Percentiles rank a stretch among this genome's conserved stretches.
Conservation (phyloP, 2,888 invertebrate species). For the Thereva nobilitata region DNA sequence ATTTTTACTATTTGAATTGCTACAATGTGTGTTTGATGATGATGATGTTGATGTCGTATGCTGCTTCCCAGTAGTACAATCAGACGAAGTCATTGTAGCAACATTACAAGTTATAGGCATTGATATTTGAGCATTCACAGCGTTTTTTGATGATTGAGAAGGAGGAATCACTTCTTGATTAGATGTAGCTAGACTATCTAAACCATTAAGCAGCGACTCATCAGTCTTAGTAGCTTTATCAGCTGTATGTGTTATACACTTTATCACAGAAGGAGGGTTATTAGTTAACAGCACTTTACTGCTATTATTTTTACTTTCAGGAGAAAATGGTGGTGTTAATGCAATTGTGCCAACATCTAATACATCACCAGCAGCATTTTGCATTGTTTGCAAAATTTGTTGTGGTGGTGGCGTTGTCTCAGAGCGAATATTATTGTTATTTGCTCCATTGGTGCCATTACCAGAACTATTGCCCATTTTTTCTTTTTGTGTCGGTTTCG, state of each 20-base stretch:
- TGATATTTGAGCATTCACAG: slow-evolving; percentile 40
- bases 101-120: slow-evolving; percentile 52
- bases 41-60: slow-evolving; percentile 12
- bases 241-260: slow-evolving; percentile 62
- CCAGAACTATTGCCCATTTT: slow-evolving; percentile 36
- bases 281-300: slow-evolving; percentile 45
- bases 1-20: slow-evolving; percentile 21
- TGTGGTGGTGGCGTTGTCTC: slow-evolving; percentile 43
- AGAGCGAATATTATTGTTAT: neutral
- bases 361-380: slow-evolving; percentile 40
- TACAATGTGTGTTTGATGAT: slow-evolving; percentile 17
- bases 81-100: slow-evolving; percentile 62
- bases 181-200: slow-evolving; percentile 45
- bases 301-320: slow-evolving; percentile 51
- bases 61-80: slow-evolving; percentile 33
- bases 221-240: slow-evolving; percentile 75
- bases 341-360: slow-evolving; percentile 47
- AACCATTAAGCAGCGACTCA: slow-evolving; percentile 53
- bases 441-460: neutral
- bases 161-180: slow-evolving; percentile 41
- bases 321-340: slow-evolving; percentile 65
- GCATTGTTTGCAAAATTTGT: slow-evolving; percentile 46
- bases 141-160: slow-evolving; percentile 37
- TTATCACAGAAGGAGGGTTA: slow-evolving; percentile 58
- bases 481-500: slow-evolving; percentile 49